Conservation (phyloP, 2,113 vertebrate species). For the Tyrannus savana region DNA sequence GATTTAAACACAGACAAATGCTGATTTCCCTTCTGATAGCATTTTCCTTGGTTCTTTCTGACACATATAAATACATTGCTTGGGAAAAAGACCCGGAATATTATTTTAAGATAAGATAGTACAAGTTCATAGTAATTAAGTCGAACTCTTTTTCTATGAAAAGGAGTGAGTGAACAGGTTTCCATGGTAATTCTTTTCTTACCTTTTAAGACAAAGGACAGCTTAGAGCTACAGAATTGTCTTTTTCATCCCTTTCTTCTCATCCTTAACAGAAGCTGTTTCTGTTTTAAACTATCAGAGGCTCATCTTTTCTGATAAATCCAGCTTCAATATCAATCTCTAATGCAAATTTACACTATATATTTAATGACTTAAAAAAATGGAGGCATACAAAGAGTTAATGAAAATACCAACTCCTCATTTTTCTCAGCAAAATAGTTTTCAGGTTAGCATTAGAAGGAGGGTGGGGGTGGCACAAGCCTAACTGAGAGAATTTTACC, state of each 20-base stretch:
- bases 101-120: constrained; percentile 69
- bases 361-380: neutral
- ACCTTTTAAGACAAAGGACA: constrained; percentile 76
- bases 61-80: constrained; percentile 32
- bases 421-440: constrained; percentile 1
- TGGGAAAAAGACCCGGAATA: constrained; percentile 44
- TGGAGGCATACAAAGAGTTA: neutral
- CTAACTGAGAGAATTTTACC: constrained; percentile 10
- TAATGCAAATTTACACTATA: constrained; percentile 8
- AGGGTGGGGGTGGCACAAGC: neutral
- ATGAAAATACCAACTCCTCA: neutral
- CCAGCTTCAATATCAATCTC: constrained; percentile 5
- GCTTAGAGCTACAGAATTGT: constrained; percentile 63
- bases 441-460: neutral
- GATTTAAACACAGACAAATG: constrained; percentile 68
- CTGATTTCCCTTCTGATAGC: constrained; percentile 51
- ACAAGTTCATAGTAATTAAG: constrained; percentile 68
- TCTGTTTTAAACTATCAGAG: constrained; percentile 36
- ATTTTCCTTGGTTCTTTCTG: constrained; percentile 41
- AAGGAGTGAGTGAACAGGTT: constrained; percentile 56
- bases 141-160: constrained; percentile 34
- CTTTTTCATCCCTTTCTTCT: constrained; percentile 58
- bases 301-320: constrained; percentile 19
- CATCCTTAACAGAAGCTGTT: constrained; percentile 8
- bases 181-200: constrained; percentile 73